Percentiles rank a stretch among this genome's conserved stretches.
These are phyloP conservation scores for Leptonema lineaticorne DNA, from an alignment of 1,140 invertebrate species.

Conservation along the genomic window DNA sequence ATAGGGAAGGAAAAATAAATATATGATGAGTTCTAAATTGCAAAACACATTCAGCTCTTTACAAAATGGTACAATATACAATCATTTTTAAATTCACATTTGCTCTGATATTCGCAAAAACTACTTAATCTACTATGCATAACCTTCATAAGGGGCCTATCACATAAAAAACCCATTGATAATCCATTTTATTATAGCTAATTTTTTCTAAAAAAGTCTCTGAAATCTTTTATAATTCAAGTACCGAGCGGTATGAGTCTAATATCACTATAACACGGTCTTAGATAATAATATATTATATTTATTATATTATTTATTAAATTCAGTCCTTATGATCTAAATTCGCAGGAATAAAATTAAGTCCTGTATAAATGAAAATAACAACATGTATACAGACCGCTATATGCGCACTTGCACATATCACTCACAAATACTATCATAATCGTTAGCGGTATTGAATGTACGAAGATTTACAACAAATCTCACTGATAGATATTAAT, in stretches of 20 bases:
- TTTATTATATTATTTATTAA: slow-evolving; percentile 40
- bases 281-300: slow-evolving; percentile 40
- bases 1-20: slow-evolving; percentile 42
- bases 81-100: slow-evolving; percentile 33
- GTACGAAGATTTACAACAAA: slow-evolving; percentile 33
- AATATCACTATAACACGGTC: slow-evolving; percentile 43
- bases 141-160: slow-evolving; percentile 37
- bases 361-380: slow-evolving; percentile 30
- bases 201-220: slow-evolving; percentile 42
- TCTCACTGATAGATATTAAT: slow-evolving; percentile 37
- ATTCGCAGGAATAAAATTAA: slow-evolving; percentile 36
- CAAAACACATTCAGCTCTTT: slow-evolving; percentile 42
- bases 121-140: slow-evolving; percentile 34
- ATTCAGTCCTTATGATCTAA: slow-evolving; percentile 39
- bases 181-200: slow-evolving; percentile 40
- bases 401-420: slow-evolving; percentile 19
- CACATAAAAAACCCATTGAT: slow-evolving; percentile 41
- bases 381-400: slow-evolving; percentile 26
- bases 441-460: slow-evolving; percentile 29
- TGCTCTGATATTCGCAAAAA: slow-evolving; percentile 24
- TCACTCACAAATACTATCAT: slow-evolving; percentile 28
- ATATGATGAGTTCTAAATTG: slow-evolving; percentile 43
- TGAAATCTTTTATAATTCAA: slow-evolving; percentile 39
- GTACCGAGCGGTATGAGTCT: slow-evolving; percentile 41
- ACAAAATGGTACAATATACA: slow-evolving; percentile 48